phyloP scores from a whole-genome alignment of 2,888 invertebrate species.

The Andrena hattorfiana region DNA sequence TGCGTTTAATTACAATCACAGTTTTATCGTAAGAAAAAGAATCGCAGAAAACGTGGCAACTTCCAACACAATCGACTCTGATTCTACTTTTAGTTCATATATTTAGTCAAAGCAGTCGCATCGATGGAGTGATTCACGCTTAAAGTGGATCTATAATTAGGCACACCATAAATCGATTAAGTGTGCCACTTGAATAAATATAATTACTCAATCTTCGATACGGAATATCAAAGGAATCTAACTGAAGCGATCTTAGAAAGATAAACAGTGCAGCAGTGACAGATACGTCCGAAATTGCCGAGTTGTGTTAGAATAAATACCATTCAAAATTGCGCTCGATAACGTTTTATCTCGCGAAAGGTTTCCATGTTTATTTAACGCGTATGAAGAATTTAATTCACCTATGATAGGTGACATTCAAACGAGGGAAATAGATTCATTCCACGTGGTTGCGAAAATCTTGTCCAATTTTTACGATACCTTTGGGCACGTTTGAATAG shows the following conservation, averaged over 20 bases:
- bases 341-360: neutral
- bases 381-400: neutral
- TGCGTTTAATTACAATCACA: too few relatives aligned
- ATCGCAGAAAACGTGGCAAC: neutral
- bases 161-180: slow-evolving; percentile 2
- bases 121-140: neutral
- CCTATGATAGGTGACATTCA: too few relatives aligned
- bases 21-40: neutral
- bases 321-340: neutral
- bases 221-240: slow-evolving; percentile 37
- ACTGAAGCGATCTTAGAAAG: neutral
- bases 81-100: neutral
- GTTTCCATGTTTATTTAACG: neutral
- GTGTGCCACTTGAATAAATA: slow-evolving; percentile 63
- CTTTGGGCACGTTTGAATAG: neutral
- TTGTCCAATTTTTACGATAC: neutral
- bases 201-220: slow-evolving; percentile 36
- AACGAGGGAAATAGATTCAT: too few relatives aligned
- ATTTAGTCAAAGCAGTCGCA: neutral
- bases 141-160: slow-evolving; percentile 49
- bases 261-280: slow-evolving; percentile 17
- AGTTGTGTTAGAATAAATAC: neutral
- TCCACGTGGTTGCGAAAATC: neutral
- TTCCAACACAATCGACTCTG: neutral
- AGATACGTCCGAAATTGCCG: slow-evolving; percentile 9